Percentiles rank a stretch among this genome's conserved stretches.
These are phyloP conservation scores for Epinephelus lanceolatus DNA, from an alignment of 2,113 vertebrate species.

Conservation along the genomic window DNA sequence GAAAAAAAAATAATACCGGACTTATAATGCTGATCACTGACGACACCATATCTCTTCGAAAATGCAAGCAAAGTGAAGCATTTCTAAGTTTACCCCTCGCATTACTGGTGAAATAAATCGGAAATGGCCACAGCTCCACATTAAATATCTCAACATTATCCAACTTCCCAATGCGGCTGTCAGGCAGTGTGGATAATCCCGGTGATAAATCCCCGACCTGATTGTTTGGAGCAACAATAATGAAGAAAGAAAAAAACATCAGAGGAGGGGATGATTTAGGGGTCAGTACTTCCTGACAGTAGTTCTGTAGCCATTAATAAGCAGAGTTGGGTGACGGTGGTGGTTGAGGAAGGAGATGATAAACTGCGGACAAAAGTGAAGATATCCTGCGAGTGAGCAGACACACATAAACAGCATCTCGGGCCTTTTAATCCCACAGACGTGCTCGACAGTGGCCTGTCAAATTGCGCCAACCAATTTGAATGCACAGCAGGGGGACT, in stretches of 20 bases:
- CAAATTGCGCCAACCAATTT: constrained; percentile 79
- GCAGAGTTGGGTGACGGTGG: constrained; percentile 31
- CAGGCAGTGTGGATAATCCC: constrained; percentile 36
- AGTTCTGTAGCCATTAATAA: constrained; percentile 37
- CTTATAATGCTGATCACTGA: constrained; percentile 24
- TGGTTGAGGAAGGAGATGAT: constrained; percentile 51
- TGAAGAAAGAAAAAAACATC: constrained; percentile 14
- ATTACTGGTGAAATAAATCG: constrained; percentile 7
- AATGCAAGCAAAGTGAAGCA: constrained; percentile 10
- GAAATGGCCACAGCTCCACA: constrained; percentile 19
- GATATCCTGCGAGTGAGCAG: constrained; percentile 60
- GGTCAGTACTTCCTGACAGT: constrained; percentile 58
- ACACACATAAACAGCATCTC: constrained; percentile 77
- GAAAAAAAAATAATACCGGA: background rate
- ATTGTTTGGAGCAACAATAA: constrained; percentile 46
- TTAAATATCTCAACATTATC: constrained; percentile 29
- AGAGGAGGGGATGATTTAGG: constrained; percentile 34
- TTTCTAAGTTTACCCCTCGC: constrained; percentile 1
- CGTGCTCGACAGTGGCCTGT: constrained; percentile 74
- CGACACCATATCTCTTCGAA: background rate
- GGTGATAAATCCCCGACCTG: constrained; percentile 30
- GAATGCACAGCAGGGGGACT: constrained; percentile 79
- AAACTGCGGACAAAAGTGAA: constrained; percentile 69
- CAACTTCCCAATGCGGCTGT: constrained; percentile 26
- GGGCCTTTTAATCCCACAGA: constrained; percentile 74